A percentile compares a stretch with the other conserved stretches of the same genome.
Conservation (phyloP, 2,113 vertebrate genomes). For the Psophia crepitans region DNA sequence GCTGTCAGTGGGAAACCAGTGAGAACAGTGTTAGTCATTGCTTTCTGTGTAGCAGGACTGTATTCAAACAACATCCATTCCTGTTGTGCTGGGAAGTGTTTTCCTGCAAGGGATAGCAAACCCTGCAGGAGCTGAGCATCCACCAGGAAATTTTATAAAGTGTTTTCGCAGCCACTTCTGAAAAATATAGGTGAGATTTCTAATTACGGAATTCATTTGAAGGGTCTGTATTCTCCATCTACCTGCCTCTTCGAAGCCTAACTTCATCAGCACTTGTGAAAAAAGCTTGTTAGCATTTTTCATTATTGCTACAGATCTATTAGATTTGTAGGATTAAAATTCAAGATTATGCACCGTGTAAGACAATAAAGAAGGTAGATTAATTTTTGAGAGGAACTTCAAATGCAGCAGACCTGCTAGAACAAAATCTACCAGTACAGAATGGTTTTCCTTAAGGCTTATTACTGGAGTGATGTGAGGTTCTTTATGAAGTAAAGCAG, state of each 20-base stretch:
- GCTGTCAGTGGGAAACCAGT: neutral
- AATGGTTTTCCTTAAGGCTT: neutral
- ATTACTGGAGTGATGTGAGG: neutral
- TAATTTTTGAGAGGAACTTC: neutral
- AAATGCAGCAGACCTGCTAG: neutral
- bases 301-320: neutral
- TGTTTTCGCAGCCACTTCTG: neutral
- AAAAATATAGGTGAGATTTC: neutral
- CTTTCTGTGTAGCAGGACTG: neutral
- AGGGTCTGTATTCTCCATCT: neutral
- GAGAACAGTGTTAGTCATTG: neutral
- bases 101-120: neutral
- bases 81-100: neutral
- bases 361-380: neutral
- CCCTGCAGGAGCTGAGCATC: neutral
- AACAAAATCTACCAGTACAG: neutral
- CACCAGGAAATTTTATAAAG: neutral
- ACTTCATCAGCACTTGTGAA: neutral
- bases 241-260: neutral
- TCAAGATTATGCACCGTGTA: neutral
- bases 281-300: neutral
- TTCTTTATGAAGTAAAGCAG: neutral
- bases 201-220: neutral
- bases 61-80: neutral
- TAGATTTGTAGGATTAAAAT: neutral